phyloP scores from a whole-genome alignment of 2,113 vertebrate species.

The Amblyornis subalaris region DNA sequence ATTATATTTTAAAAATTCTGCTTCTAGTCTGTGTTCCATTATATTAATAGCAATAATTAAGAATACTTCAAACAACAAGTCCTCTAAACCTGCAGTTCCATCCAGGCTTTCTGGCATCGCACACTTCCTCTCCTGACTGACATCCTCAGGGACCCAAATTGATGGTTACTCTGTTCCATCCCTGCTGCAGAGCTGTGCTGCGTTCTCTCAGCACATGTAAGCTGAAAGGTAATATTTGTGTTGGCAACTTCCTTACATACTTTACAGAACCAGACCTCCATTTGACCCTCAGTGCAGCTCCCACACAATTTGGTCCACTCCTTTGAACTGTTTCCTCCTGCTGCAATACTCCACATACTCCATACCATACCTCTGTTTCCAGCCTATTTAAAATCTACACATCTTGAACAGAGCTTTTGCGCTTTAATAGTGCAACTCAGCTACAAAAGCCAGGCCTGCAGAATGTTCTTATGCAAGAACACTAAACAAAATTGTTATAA shows the following conservation, averaged over 20 bases:
- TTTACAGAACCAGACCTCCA: constrained; percentile 33
- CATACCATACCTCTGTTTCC: not conserved
- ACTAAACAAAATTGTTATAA: not conserved
- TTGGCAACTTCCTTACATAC: constrained; percentile 48
- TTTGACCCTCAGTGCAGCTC: constrained; percentile 35
- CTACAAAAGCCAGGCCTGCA: not conserved
- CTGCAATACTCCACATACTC: not conserved
- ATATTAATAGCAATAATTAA: constrained; percentile 46
- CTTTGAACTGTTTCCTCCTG: not conserved
- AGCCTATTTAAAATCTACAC: not conserved
- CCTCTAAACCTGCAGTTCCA: constrained; percentile 3
- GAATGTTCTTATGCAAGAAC: not conserved
- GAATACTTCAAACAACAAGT: not conserved
- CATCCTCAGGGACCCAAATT: constrained; percentile 28
- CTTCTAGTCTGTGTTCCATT: not conserved
- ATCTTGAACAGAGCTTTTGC: not conserved
- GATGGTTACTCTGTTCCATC: not conserved
- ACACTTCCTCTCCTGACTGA: constrained; percentile 7
- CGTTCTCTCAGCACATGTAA: constrained; percentile 4
- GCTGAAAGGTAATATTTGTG: constrained; percentile 52
- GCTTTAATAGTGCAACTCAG: not conserved
- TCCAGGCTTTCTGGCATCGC: not conserved
- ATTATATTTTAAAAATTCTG: not conserved
- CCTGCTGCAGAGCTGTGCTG: not conserved
- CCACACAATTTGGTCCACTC: not conserved